Conservation (phyloP, 1,140 invertebrate genomes). For the Lordiphosa mommai region DNA sequence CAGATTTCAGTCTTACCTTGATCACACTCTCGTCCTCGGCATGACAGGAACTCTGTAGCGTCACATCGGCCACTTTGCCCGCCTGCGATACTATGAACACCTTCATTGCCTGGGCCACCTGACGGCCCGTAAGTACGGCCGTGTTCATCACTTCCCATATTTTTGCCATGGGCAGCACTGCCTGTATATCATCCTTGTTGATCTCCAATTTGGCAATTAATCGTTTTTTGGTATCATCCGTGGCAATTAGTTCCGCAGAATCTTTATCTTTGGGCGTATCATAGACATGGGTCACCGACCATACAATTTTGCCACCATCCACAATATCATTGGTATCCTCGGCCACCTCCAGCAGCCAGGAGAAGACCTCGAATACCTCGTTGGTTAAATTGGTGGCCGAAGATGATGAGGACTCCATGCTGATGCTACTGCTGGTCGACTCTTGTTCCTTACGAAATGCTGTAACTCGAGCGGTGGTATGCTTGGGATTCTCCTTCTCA, state of each 20-base stretch:
- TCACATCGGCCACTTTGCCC: constrained; percentile 96
- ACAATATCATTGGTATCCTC: constrained; percentile 88
- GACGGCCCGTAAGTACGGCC: constrained; percentile 94
- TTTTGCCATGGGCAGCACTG: constrained; percentile 96
- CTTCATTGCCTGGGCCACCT: constrained; percentile 96
- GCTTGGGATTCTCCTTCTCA: constrained; percentile 88
- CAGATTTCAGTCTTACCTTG: constrained; percentile 93
- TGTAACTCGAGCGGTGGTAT: constrained; percentile 91
- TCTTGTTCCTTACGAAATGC: constrained; percentile 85
- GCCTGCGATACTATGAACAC: constrained; percentile 96
- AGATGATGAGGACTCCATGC: constrained; percentile 25
- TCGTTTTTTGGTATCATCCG: constrained; percentile 85
- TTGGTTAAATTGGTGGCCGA: constrained; percentile 18
- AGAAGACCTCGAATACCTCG: constrained; percentile 86
- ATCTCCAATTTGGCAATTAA: constrained; percentile 91
- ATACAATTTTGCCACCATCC: constrained; percentile 90
- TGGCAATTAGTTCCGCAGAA: constrained; percentile 78
- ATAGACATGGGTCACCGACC: constrained; percentile 87
- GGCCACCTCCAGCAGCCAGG: constrained; percentile 93
- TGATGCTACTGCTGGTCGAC: constrained; percentile 39
- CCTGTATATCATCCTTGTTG: constrained; percentile 96
- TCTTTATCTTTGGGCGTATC: constrained; percentile 83
- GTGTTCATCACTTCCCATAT: constrained; percentile 98
- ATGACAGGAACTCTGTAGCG: constrained; percentile 95
- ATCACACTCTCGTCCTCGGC: constrained; percentile 97